phyloP scores from a whole-genome alignment of 1,140 invertebrate species.

The Piezodorus guildinii region DNA sequence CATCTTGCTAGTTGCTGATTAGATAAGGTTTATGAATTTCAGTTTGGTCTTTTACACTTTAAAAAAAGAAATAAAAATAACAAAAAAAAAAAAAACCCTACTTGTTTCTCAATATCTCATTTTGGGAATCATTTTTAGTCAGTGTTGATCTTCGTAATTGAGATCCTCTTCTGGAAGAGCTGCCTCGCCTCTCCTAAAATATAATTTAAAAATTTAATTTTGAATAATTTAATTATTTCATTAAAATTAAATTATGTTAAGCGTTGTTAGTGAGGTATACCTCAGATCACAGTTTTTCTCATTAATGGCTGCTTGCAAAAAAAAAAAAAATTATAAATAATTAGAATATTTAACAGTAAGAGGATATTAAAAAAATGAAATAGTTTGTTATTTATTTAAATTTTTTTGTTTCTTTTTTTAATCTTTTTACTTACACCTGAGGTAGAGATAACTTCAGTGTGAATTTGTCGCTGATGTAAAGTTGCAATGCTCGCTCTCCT shows the following conservation, averaged over 20 bases:
- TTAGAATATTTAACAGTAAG: not conserved
- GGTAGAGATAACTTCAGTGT: constrained; percentile 6
- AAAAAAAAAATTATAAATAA: not conserved
- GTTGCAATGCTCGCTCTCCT: constrained; percentile 25
- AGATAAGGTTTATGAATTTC: no score
- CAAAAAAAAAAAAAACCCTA: constrained; percentile 16
- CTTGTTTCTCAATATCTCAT: constrained; percentile 4
- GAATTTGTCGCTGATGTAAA: constrained; percentile 20
- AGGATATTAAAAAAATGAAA: no score
- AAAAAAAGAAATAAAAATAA: no score
- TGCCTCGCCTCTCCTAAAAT: constrained; percentile 17
- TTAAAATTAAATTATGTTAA: not conserved
- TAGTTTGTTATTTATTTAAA: no score
- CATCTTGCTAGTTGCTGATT: no score
- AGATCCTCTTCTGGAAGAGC: constrained; percentile 19
- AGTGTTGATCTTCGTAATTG: constrained; percentile 13
- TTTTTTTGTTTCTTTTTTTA: not conserved
- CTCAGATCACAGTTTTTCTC: constrained; percentile 24
- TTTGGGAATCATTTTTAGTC: constrained; percentile 15
- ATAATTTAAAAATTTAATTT: not conserved
- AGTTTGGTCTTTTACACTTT: no score
- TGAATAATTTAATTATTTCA: not conserved
- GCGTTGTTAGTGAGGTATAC: constrained; percentile 1
- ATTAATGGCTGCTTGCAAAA: constrained; percentile 22
- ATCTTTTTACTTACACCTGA: constrained; percentile 19